Evolutionary conservation across 2,113 vertebrate genomes (phyloP), one percentile per base, ranked within the genome.

Genomic region (Hyperopisus bebe): DNA sequence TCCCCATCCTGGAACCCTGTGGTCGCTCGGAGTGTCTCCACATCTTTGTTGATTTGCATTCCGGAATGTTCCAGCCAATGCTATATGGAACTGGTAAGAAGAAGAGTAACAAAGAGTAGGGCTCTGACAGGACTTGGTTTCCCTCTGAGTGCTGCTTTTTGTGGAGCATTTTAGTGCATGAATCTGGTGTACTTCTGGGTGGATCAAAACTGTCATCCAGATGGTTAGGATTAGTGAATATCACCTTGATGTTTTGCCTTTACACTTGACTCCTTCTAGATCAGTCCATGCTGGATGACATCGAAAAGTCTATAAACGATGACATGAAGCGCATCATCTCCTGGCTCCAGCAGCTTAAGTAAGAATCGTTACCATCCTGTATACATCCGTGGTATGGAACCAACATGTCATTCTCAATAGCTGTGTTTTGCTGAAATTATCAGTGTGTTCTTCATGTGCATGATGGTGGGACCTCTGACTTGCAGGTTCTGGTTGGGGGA

Each of bases 11-110:
- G 92, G 98, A 99, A 91, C 98, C 98, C 1, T 99, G 98, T 88
- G 97, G 97, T 89, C 97, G 97, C 77, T 99, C 98, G 0, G 98
- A 99, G 93, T 99, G 98, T 93, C 97, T 99, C 44, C 98, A 99
- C 92, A 96, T 99, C 91, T 99, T 99, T 94, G 98, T 99, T 50
- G 98, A 99, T 94, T 96, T 99, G 93, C 98, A 99, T 95, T 99
- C 98, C 53, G 98, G 98, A 93, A 98, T 98, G 97, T 98, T 99
- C 93, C 98, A 99, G 9, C 96, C 98, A 50, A 99, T 99, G 98
- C 94, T 99, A 13, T 98, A 99, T 94, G 98, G 98, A 94, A 95
- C 98, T 93, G 98, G 98, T 99, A 96, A 96, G 97, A 6, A 82
- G 17, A 13, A 15, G 35, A 42, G 19, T 48, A 51, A 46, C 13